Evolutionary conservation across 1,140 invertebrate species (phyloP), one percentile per base, ranked within the genome.

Genomic region (Odontomachus brunneus): DNA sequence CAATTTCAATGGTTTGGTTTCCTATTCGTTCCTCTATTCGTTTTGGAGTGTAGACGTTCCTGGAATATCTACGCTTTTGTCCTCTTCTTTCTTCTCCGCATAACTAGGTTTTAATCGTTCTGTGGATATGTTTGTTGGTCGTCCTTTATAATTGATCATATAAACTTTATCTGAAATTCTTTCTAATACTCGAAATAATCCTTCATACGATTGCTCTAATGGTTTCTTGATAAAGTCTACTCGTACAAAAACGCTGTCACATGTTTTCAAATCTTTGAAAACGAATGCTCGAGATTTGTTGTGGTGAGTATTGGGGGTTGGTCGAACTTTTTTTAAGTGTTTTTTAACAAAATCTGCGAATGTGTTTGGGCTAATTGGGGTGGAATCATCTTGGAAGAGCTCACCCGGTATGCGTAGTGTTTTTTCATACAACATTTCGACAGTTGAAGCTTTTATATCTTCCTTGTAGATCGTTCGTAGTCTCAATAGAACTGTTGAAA

Each of bases 21-120:
- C n/a, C n/a, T n/a, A n/a, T n/a, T n/a, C n/a, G n/a, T n/a, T n/a
- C n/a, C n/a, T n/a, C n/a, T n/a, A n/a, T n/a, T n/a, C n/a, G n/a
- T n/a, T n/a, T n/a, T n/a, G n/a, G n/a, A n/a, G n/a, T n/a, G n/a
- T n/a, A n/a, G n/a, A n/a, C n/a, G n/a, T n/a, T n/a, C n/a, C n/a
- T n/a, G n/a, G n/a, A n/a, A n/a, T n/a, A n/a, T n/a, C n/a, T n/a
- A n/a, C n/a, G n/a, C n/a, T n/a, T n/a, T n/a, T n/a, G n/a, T n/a
- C n/a, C n/a, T n/a, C n/a, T n/a, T n/a, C n/a, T n/a, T n/a, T n/a
- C n/a, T n/a, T n/a, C n/a, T n/a, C n/a, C n/a, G n/a, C n/a, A n/a
- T n/a, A n/a, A n/a, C n/a, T n/a, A n/a, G 65, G 65, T 67, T 67
- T 67, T 19, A 67, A 14, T 11, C 65, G 65, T 44, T 67, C 1